phyloP scores from a whole-genome alignment of 2,888 invertebrate genomes.

The Acanthoscelides obtectus region DNA sequence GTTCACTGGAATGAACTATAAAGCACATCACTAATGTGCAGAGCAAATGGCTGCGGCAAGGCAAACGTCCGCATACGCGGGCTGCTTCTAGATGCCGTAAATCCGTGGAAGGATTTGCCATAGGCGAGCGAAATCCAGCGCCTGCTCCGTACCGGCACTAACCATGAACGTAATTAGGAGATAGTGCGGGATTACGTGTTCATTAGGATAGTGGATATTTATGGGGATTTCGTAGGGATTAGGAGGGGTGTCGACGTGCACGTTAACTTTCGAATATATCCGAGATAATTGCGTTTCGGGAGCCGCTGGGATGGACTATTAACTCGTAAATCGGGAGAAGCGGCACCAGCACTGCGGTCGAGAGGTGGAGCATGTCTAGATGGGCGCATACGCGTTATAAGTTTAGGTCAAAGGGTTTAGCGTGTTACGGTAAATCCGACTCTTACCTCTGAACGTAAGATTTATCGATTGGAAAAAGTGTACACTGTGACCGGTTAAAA shows the following conservation, averaged over 20 bases:
- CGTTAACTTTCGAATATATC: slow-evolving; percentile 22
- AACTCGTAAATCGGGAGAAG: background rate
- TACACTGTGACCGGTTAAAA: too few species aligned
- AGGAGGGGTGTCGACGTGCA: slow-evolving; percentile 34
- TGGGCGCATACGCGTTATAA: background rate
- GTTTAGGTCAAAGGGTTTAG: too few species aligned
- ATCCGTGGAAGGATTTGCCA: background rate
- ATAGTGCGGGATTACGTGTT: slow-evolving; percentile 40
- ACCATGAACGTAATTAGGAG: slow-evolving; percentile 39
- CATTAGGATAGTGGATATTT: slow-evolving; percentile 40
- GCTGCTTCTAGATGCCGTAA: background rate
- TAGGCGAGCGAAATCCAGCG: slow-evolving; percentile 8
- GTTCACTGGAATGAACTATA: too few species aligned
- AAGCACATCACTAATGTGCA: too few species aligned
- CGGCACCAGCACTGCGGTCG: background rate
- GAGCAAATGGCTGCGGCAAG: background rate
- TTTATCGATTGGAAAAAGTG: too few species aligned
- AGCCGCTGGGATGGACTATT: background rate
- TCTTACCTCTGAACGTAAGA: too few species aligned
- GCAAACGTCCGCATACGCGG: background rate
- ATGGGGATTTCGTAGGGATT: slow-evolving; percentile 35
- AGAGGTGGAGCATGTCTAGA: background rate
- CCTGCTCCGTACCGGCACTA: slow-evolving; percentile 20
- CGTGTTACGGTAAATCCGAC: too few species aligned
- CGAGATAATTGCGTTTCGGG: slow-evolving; percentile 8